phyloP scores from a whole-genome alignment of 2,888 invertebrate species.

The Trachelus tabidus region DNA sequence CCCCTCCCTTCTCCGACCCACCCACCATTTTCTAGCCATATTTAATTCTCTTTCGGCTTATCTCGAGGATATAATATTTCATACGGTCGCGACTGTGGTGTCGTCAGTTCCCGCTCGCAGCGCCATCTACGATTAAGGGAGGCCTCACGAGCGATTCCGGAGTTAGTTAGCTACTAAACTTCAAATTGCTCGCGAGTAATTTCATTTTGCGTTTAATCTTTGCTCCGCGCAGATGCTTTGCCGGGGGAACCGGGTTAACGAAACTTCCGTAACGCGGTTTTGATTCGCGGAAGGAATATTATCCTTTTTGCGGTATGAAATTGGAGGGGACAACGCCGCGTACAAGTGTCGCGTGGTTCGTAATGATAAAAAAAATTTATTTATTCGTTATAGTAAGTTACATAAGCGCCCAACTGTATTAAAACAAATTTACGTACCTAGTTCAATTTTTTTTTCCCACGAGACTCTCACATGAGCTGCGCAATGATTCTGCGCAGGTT shows the following conservation, averaged over 20 bases:
- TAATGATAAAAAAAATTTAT: no score
- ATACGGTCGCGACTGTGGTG: background rate
- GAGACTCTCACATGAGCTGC: no score
- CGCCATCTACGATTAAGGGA: no score
- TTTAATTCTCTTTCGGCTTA: constrained; percentile 15
- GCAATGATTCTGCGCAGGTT: background rate
- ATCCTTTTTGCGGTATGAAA: no score
- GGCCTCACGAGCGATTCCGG: background rate
- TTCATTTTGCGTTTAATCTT: constrained; percentile 9
- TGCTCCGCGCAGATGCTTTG: background rate
- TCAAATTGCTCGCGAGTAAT: constrained; percentile 12
- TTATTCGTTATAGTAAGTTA: no score
- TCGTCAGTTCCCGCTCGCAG: background rate
- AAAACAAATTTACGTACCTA: no score
- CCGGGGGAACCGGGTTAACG: background rate
- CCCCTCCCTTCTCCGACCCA: background rate
- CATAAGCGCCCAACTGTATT: no score
- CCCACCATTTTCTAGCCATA: background rate
- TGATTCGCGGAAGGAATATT: no score
- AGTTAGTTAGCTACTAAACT: constrained; percentile 5
- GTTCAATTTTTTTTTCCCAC: no score
- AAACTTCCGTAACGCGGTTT: background rate
- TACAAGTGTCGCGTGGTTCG: no score
- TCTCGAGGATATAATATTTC: constrained; percentile 19
- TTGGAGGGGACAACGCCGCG: no score